These are phyloP conservation scores for Diplodus sargus DNA, from an alignment of 2,797 vertebrate species.

Conservation along the genomic window DNA sequence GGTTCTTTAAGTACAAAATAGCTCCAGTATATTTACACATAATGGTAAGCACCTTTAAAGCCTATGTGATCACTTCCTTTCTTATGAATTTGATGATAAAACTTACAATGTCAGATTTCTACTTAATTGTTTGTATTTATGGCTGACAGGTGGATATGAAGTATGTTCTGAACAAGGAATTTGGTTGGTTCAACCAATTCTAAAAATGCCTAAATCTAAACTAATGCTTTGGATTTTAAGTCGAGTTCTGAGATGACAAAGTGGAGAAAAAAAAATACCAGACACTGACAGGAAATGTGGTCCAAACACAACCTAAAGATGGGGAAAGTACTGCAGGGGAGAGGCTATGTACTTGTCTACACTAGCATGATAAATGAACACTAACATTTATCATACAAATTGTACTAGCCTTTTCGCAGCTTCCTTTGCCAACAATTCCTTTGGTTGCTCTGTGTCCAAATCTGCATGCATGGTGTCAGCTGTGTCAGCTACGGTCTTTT, in stretches of 20 bases:
- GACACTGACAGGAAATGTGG: neutral
- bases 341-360: conserved; percentile 30
- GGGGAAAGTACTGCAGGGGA: conserved; percentile 3
- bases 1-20: conserved; percentile 39
- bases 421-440: conserved; percentile 75
- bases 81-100: neutral
- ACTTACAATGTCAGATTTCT: conserved; percentile 7
- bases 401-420: conserved; percentile 92
- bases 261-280: neutral
- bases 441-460: conserved; percentile 63
- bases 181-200: neutral
- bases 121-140: neutral
- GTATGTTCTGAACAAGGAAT: conserved; percentile 3
- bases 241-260: conserved; percentile 18
- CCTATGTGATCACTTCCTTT: conserved; percentile 14
- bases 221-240: neutral
- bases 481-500: conserved; percentile 43
- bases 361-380: conserved; percentile 87
- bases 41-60: conserved; percentile 24
- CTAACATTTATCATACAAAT: conserved; percentile 88
- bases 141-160: neutral
- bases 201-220: neutral
- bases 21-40: conserved; percentile 35
- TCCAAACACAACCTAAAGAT: conserved; percentile 10
- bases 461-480: conserved; percentile 42